Percentiles rank a stretch among this genome's conserved stretches.
Conservation (phyloP, 37 sponge, comb jelly and placozoan genomes). For the Haliclona indistincta region DNA sequence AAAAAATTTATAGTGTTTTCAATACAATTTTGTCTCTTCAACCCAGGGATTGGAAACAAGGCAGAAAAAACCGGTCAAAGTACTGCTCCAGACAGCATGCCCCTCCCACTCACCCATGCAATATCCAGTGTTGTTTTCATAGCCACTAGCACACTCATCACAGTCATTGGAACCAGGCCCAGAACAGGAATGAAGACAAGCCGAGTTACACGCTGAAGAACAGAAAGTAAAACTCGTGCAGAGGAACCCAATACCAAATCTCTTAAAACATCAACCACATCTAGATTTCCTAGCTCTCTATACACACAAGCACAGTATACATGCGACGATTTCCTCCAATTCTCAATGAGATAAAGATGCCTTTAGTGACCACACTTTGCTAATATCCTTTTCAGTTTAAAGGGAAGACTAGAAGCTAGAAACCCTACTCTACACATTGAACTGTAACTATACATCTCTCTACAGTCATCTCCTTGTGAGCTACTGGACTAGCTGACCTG, state of each 20-base stretch:
- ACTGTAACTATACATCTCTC: neutral
- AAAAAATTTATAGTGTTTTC: no score
- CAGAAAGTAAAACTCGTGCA: no score
- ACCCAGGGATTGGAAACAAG: no score
- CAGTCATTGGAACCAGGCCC: slow-evolving; percentile 68
- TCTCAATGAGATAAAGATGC: neutral
- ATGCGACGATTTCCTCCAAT: neutral
- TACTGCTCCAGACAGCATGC: no score
- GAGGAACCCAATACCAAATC: no score
- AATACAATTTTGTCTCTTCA: no score
- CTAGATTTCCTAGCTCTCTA: no score
- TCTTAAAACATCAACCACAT: no score
- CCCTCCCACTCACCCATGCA: no score
- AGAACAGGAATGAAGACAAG: slow-evolving; percentile 58
- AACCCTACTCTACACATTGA: neutral
- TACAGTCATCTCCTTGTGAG: neutral
- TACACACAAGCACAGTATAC: no score
- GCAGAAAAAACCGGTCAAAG: no score
- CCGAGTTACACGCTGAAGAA: slow-evolving; percentile 65
- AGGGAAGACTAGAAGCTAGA: neutral
- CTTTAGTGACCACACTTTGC: neutral
- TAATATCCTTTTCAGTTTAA: neutral
- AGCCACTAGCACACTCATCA: slow-evolving; percentile 71
- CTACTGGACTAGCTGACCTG: slow-evolving; percentile 32
- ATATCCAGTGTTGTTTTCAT: no score